Evolutionary conservation across 1,140 invertebrate genomes (phyloP), one percentile per base, ranked within the genome.

Genomic region (Agrilus planipennis): DNA sequence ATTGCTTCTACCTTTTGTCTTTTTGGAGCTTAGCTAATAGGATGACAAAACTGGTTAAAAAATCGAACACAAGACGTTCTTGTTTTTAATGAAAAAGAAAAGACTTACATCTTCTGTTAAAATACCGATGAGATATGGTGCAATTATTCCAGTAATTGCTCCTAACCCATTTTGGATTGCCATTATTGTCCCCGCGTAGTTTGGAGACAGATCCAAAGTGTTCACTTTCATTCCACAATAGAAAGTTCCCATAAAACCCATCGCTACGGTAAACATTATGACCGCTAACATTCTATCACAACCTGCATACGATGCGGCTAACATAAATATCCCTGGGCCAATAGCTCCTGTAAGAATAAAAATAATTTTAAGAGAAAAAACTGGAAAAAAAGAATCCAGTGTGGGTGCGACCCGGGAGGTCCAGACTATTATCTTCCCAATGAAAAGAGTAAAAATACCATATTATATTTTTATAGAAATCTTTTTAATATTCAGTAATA

Each of bases 151-250:
- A 29, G 84, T 79, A 3, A 88, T 70, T 0, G 84, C 84, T 2
- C 84, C 86, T 38, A 87, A 76, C 1, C 84, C 85, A 57, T 91
- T 90, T 0, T 85, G 81, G 32, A 90, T 71, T 1, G 85, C 87
- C 71, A 89, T 89, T 11, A 87, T 60, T 1, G 81, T 81, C 30
- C 85, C 84, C 9, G 84, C 82, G 62, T 79, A 85, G 61, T 85
- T 88, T 2, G 84, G 83, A 23, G 80, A 81, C 28, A 92, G 72
- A 61, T 91, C 87, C 32, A 90, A 62, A 11, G 85, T 78, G 52
- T 89, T 89, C 1, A 84, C 76, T 60, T 83, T 82, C 72, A 82
- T 78, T 17, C 79, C 79, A 30, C 77, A 77, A 62, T 81, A 83
- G 58, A 79, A 83, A 14, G 77, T 73, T 4, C 82, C 81, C 79